Conservation (phyloP, 2,888 invertebrate genomes). For the Diaperis boleti region DNA sequence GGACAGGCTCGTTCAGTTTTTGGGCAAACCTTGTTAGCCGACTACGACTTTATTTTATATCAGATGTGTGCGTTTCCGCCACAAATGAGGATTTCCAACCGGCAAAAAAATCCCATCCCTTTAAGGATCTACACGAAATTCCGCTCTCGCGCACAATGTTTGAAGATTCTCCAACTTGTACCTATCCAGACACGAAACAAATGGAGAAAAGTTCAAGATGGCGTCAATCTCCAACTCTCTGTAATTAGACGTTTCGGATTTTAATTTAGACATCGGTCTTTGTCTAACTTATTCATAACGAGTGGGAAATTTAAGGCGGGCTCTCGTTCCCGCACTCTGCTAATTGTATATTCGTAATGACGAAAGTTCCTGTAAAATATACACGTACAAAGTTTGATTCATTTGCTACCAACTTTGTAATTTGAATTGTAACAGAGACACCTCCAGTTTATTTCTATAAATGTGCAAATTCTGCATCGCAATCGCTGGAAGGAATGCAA, state of each 20-base stretch:
- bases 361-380: conserved; percentile 60
- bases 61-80: too few relatives aligned
- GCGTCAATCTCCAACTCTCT: conserved; percentile 59
- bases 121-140: not conserved
- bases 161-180: conserved; percentile 3
- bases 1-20: too few relatives aligned
- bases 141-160: conserved; percentile 3
- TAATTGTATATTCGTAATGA: conserved; percentile 58
- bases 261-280: conserved; percentile 60
- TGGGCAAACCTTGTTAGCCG: too few relatives aligned
- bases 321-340: conserved; percentile 52
- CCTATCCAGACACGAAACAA: conserved; percentile 36
- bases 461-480: conserved; percentile 42
- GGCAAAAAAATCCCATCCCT: too few relatives aligned
- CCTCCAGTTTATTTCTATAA: conserved; percentile 55
- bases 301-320: conserved; percentile 48
- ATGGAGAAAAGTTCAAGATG: conserved; percentile 60
- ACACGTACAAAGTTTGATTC: conserved; percentile 60
- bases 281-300: conserved; percentile 54
- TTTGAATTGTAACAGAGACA: conserved; percentile 58
- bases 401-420: conserved; percentile 58
- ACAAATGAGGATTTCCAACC: too few relatives aligned
- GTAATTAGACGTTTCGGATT: conserved; percentile 63
- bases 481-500: conserved; percentile 4
- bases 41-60: too few relatives aligned